Percentiles rank a stretch among this genome's conserved stretches.
Conservation (phyloP, 2,888 invertebrate species). For the Tipula lateralis region DNA sequence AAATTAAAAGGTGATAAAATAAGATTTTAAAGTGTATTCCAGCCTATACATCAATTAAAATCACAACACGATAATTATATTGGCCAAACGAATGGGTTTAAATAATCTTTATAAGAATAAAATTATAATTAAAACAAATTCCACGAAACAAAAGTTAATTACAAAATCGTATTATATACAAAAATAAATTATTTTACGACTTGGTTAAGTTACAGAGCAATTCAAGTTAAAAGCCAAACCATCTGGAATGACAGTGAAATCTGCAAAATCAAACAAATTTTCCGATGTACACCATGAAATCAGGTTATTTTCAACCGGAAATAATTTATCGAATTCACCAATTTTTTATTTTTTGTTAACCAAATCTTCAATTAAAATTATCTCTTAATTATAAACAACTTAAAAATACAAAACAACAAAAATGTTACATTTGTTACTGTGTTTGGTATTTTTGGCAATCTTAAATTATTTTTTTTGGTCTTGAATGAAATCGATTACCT, state of each 20-base stretch:
- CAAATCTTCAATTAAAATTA: slow-evolving; percentile 24
- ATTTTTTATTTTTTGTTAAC: not conserved
- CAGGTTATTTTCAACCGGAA: not conserved
- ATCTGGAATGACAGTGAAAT: not conserved
- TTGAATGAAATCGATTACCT: not conserved
- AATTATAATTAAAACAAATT: too few relatives aligned
- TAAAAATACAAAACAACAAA: not conserved
- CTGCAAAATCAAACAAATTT: not conserved
- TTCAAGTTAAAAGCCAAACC: not conserved
- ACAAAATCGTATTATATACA: too few relatives aligned
- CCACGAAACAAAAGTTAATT: too few relatives aligned
- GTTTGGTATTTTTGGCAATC: not conserved
- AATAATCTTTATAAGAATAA: too few relatives aligned
- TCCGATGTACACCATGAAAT: not conserved
- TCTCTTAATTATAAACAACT: not conserved
- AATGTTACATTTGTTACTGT: not conserved
- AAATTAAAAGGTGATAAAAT: too few relatives aligned
- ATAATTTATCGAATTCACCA: not conserved
- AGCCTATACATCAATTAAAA: too few relatives aligned
- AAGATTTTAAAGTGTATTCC: too few relatives aligned
- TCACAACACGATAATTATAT: too few relatives aligned
- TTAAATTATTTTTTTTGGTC: not conserved
- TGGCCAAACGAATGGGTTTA: too few relatives aligned
- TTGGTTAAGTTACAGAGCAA: too few relatives aligned
- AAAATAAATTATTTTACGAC: too few relatives aligned